Base-by-base conservation (phyloP, 1,140 invertebrate species). In the Caenorhabditis latens region DNA sequence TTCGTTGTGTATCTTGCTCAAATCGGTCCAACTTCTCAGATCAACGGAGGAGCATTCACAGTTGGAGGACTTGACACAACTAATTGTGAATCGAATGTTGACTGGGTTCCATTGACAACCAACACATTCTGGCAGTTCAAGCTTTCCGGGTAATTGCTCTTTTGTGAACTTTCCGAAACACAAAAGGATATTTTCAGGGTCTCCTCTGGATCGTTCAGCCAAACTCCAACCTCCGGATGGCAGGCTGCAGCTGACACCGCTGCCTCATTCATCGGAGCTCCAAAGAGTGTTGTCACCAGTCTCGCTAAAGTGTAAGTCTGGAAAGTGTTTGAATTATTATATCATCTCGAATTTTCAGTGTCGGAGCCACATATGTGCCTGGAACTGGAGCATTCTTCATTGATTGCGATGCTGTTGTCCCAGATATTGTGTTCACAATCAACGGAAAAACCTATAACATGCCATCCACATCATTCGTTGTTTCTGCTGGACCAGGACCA, bases 71-170 rank as follows among this genome's bases (percentile, higher is more conserved):
- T 67, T 13, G 90, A 90, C 61, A 89, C 90, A 4, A 82, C 67
- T 16, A 53, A 90, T 53, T 90, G 90, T 57, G 61, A 40, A 19
- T 24, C 88, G 16, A 40, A 67, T 48, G 84, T 90, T 14, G 65
- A 61, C 75, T 90, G 88, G 65, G 46, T 83, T 40, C 83, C 83
- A 40, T 48, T 90, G 24, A 58, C 90, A 55, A 86, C 87, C 21
- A 65, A 89, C 3, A 88, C 90, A 40, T 90, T 89, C 67, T 90
- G 88, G 90, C 90, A 90, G 57, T 90, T 90, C 82, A 85, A 87
- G 16, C 75, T 90, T 75, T 16, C 24, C 21, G 86, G 86, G 86
- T 86, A 79, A 61, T 48, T 16, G 9, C 2, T 16, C 0, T 16
- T 19, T 71, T 32, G 6, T 57, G 0, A 24, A 84, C 11, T 16